Percentiles rank a stretch among this genome's conserved stretches.
Conservation (phyloP, 2,797 vertebrate genomes). For the Molossus alvarezi region DNA sequence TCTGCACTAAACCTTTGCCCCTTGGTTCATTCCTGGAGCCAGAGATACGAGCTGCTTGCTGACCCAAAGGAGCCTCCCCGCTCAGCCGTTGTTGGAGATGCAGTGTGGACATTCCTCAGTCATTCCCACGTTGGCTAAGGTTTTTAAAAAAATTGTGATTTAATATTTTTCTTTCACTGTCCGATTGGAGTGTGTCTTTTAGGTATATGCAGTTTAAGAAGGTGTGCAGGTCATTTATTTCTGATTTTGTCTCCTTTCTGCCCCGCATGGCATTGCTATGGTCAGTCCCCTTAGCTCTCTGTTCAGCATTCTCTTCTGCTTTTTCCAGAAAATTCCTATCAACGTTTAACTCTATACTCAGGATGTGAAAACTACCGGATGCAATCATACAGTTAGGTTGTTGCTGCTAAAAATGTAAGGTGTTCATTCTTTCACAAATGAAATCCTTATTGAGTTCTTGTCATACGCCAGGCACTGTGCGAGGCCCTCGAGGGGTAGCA, state of each 20-base stretch:
- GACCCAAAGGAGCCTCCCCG: neutral
- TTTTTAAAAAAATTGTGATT: neutral
- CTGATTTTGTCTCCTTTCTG: neutral
- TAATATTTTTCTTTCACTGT: neutral
- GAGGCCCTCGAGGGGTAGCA: fast-evolving
- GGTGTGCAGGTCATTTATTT: neutral
- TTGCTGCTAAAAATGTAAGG: neutral
- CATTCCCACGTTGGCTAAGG: neutral
- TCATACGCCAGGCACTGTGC: neutral
- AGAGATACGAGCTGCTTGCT: neutral
- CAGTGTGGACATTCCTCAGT: neutral
- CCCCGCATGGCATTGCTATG: neutral
- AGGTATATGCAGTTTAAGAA: neutral
- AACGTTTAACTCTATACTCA: neutral
- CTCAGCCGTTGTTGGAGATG: neutral
- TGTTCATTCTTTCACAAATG: neutral
- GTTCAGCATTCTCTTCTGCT: neutral
- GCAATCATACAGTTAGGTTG: neutral
- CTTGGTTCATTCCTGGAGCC: conserved; percentile 23
- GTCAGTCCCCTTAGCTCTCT: neutral
- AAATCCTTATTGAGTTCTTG: neutral
- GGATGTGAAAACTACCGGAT: neutral
- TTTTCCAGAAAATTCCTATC: neutral
- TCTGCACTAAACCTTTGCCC: neutral
- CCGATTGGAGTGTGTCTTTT: neutral